Base-by-base conservation (phyloP, 2,888 invertebrate genomes). In the Eudasyphora cyanicolor region DNA sequence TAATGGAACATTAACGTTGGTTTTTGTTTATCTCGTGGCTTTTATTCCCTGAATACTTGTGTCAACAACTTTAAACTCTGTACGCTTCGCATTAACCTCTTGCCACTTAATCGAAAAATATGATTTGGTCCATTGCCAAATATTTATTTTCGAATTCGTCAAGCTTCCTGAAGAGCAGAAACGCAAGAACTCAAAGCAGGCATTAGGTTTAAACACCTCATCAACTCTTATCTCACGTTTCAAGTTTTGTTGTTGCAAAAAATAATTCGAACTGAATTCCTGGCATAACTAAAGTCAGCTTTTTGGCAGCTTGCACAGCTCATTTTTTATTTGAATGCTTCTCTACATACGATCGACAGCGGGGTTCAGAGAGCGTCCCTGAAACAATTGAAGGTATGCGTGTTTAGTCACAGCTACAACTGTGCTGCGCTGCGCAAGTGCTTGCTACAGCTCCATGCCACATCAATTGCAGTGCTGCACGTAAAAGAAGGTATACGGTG, bases 131-230 rank as follows among this genome's bases (percentile, higher is more conserved):
- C 19, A 14, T 75, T 62, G 17, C 8, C 49, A 84, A 84, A 84
- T 84, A 84, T 84, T 84, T 84, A 42, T 49, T 84, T 71, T 73
- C 71, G 45, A 73, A 82, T 84, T 84, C 84, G 81, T 84, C 78
- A 76, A 78, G 84, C 84, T 82, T 82, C 84, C 38, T n/a, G 51
- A 51, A 67, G n/a, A 32, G 27, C 45, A 54, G 57, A 54, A 69
- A 42, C 7, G 17, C 21, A 14, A 29, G 57, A 35, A 49, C 8
- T 21, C 24, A 21, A 21, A 35, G 38, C 71, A 21, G 29, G 64
- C 70, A 32, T 84, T 64, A 78, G 57, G 67, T 81, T 81, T 76
- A 76, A 81, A 84, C 84, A 84, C 84, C 81, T 81, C 81, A 84
- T 81, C 81, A 78, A 19, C 27, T 54, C 64, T 82, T 76, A 84